Evolutionary conservation across 2,888 invertebrate genomes (phyloP).

Genomic region (Drosophila mercatorum): DNA sequence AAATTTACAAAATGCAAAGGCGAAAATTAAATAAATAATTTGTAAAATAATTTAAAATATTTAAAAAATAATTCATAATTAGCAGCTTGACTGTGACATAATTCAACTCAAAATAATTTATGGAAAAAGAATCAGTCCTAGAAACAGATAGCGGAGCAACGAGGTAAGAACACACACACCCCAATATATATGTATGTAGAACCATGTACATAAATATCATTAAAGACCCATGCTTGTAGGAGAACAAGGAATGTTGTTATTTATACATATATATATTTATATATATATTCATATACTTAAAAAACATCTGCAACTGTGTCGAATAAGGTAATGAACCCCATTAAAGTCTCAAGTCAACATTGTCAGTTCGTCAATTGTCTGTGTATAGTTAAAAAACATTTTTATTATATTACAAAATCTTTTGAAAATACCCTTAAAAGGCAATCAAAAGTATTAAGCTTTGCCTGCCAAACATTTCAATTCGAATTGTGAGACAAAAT

Average conservation of each 20-base stretch:
- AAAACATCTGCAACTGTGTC: constrained; percentile 21
- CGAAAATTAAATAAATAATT: too few relatives aligned
- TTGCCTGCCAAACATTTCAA: neutral
- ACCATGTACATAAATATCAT: constrained; percentile 4
- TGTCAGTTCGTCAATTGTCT: neutral
- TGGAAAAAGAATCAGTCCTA: too few relatives aligned
- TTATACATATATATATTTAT: neutral
- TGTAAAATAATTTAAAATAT: constrained; percentile 13
- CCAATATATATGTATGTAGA: neutral
- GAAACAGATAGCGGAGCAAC: too few relatives aligned
- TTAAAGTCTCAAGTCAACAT: neutral
- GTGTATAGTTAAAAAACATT: neutral
- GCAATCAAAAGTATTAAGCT: neutral
- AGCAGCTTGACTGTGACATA: too few relatives aligned
- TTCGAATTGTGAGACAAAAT: constrained; percentile 10
- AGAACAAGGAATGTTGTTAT: constrained; percentile 12
- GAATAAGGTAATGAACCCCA: neutral
- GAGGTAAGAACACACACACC: neutral
- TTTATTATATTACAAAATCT: neutral
- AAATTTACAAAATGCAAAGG: constrained; percentile 22
- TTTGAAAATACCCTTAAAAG: too few relatives aligned
- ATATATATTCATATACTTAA: too few relatives aligned
- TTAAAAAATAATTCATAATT: too few relatives aligned
- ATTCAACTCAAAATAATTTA: neutral
- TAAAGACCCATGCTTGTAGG: constrained; percentile 13